phyloP scores from a whole-genome alignment of 2,113 vertebrate species.

The Spilogale gracilis region DNA sequence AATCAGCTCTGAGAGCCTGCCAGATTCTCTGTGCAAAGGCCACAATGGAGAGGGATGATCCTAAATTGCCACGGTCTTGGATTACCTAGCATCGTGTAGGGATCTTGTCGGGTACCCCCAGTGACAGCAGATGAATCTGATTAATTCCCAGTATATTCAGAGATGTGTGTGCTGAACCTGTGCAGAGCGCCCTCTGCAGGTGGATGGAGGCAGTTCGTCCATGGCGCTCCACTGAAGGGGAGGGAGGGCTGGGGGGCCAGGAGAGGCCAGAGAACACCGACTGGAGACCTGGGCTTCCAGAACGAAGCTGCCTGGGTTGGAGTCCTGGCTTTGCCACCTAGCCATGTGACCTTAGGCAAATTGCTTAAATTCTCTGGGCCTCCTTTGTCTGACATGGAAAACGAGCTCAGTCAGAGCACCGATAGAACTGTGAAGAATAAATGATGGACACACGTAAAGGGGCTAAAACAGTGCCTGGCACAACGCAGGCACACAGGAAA shows the following conservation, averaged over 20 bases:
- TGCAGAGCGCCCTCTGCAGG: neutral
- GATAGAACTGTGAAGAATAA: neutral
- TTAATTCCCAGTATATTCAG: neutral
- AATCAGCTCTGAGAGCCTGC: neutral
- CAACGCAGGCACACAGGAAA: no score
- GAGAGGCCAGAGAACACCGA: neutral
- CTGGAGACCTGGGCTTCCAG: neutral
- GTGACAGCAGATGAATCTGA: neutral
- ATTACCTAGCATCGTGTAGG: neutral
- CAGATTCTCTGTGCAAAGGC: neutral
- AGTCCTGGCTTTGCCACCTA: neutral
- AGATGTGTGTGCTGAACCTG: neutral
- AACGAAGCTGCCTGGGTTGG: neutral
- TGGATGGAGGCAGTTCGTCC: neutral
- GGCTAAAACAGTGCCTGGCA: neutral
- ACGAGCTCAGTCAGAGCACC: neutral
- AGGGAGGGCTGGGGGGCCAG: accelerated
- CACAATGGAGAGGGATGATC: neutral
- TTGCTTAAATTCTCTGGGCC: neutral
- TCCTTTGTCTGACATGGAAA: neutral
- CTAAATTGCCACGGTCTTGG: neutral
- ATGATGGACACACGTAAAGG: neutral
- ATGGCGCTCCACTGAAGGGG: neutral
- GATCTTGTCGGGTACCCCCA: neutral
- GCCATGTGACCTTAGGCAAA: neutral